phyloP scores from a whole-genome alignment of 1,140 invertebrate genomes.

The Drosophila seguyi region DNA sequence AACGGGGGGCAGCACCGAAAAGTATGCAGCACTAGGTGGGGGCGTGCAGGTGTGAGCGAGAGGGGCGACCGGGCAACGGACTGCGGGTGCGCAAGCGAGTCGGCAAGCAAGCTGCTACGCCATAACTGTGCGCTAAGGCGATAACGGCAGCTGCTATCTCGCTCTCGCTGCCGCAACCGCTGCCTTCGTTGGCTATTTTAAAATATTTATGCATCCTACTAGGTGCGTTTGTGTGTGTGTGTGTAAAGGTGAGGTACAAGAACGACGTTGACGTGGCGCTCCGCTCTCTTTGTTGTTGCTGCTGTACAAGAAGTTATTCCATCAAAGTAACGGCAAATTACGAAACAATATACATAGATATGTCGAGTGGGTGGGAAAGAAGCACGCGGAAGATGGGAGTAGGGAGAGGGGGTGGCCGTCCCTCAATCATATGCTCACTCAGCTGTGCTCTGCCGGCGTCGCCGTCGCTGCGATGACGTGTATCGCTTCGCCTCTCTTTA shows the following conservation, averaged over 20 bases:
- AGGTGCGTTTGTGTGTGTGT: conserved; percentile 1
- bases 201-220: conserved; percentile 34
- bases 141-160: conserved; percentile 51
- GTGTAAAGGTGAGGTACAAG: conserved; percentile 43
- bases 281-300: conserved; percentile 27
- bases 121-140: conserved; percentile 62
- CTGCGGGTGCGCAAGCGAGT: conserved; percentile 37
- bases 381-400: background rate
- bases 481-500: conserved; percentile 8
- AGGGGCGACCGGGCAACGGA: conserved; percentile 2
- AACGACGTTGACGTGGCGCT: conserved; percentile 61
- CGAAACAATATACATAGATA: conserved; percentile 57
- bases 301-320: conserved; percentile 31
- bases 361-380: conserved; percentile 3
- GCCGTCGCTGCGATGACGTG: conserved; percentile 19
- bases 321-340: conserved; percentile 52
- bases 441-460: conserved; percentile 24
- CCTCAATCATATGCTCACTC: conserved; percentile 40
- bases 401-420: conserved; percentile 8
- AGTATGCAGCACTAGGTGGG: conserved; percentile 51
- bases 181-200: conserved; percentile 27
- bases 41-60: background rate
- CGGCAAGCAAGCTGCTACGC: conserved; percentile 46
- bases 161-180: background rate
- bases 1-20: conserved; percentile 47